Evolutionary conservation across 2,888 invertebrate species (phyloP).

Genomic region (Protodeltote pygarga): DNA sequence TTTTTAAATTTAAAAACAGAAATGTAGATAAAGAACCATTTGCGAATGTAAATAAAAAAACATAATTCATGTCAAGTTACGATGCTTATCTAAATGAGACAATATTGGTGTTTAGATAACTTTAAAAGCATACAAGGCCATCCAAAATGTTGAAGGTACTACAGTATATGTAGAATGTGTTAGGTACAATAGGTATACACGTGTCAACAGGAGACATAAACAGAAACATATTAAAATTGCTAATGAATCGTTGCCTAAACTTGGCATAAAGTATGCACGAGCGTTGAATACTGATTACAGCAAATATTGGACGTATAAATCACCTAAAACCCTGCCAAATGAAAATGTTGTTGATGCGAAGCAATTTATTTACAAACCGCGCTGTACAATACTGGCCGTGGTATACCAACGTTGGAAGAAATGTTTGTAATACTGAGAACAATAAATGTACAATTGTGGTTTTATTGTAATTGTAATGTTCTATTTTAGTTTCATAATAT

Average conservation of each 20-base stretch:
- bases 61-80: conserved; percentile 18
- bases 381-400: conserved; percentile 5
- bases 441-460: conserved; percentile 13
- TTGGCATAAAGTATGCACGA: conserved; percentile 67
- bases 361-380: conserved; percentile 30
- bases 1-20: too few species aligned
- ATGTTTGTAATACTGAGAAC: conserved; percentile 32
- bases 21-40: conserved; percentile 4
- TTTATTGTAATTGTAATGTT: conserved; percentile 12
- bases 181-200: conserved; percentile 58
- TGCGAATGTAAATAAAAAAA: conserved; percentile 17
- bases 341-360: conserved; percentile 33
- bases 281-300: conserved; percentile 69
- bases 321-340: conserved; percentile 41
- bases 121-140: conserved; percentile 46
- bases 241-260: conserved; percentile 78
- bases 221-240: conserved; percentile 77
- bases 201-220: conserved; percentile 64
- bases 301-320: conserved; percentile 44
- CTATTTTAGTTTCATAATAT: conserved; percentile 3
- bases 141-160: too few species aligned
- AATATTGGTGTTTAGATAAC: conserved; percentile 42
- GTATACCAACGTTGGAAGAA: conserved; percentile 31
- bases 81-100: conserved; percentile 43
- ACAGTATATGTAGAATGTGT: conserved; percentile 28